Evolutionary conservation across 2,797 vertebrate species (phyloP), one percentile per base, ranked within the genome.

Genomic region (Clamator glandarius): DNA sequence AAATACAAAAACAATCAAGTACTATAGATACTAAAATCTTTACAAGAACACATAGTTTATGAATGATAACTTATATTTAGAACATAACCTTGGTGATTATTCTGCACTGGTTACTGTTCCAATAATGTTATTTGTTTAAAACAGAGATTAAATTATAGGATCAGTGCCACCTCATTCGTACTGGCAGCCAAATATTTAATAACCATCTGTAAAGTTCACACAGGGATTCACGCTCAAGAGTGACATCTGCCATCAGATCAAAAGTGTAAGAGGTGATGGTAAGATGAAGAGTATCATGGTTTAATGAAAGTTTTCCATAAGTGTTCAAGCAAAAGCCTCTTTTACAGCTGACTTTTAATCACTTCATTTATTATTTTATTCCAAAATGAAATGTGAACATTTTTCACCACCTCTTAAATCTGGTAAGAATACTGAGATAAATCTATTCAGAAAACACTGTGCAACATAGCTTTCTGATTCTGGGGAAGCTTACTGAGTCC

Each of bases 151-250:
- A 91, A 90, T 85, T 92, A 54, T 86, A 91, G 84, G 79, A 93
- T 94, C 68, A 72, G 52, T 89, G 68, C 41, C 81, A 93, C 90
- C 75, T 91, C 81, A 82, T 89, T 78, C 84, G 54, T 84, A 36
- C 72, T 68, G 80, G 42, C 80, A 88, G 77, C 48, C 76, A 95
- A 95, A 93, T 94, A 94, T 92, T 95, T 91, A 95, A 94, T 90
- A 92, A 94, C 62, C 62, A 82, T 72, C 80, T 87, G 89, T 62
- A 93, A 93, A 92, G 84, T 92, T 95, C 84, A 93, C 36, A 52
- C 1, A 5, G 83, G 68, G 36, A 83, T 83, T 88, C 75, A 79
- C 35, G n/a, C 42, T 80, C 61, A 67, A 83, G 78, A 95, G 63
- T 92, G 92, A 92, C 91, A 95, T 83, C 95, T 94, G 87, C 84